Base-by-base conservation (phyloP, 2,888 invertebrate species). In the Idaea straminata region DNA sequence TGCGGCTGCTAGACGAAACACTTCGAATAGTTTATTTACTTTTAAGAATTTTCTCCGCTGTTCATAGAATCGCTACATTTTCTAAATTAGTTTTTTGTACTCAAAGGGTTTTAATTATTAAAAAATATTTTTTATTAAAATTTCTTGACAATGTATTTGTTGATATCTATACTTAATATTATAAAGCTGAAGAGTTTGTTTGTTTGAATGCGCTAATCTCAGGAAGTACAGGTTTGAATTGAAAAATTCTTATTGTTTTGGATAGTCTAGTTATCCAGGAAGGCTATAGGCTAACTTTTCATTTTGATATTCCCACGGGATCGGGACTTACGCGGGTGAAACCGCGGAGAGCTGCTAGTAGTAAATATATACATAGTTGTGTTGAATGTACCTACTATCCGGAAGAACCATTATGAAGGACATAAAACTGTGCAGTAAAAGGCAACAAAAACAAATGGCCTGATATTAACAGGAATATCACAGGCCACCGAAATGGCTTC, bases 1-100 rank as follows among this genome's bases (percentile, higher is more conserved):
- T 74, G 70, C 66, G 61, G 58, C 64, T 60, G 62, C 61, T 61
- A 61, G 65, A 68, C 63, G 58, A 68, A 67, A 62, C 61, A 66
- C 57, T 62, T 67, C 64, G 62, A 71, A 67, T 67, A 66, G 63
- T 62, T 64, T 59, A 57, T 66, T 64, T 64, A 64, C 58, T 64
- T 47, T 63, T 65, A 13, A 47, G 59, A 47, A 58, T 64, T 67
- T 64, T 61, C 38, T 68, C 62, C 62, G 47, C 16, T 60, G 47
- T 58, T 59, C 38, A 57, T 38, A 65, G 58, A 47, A 62, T 61
- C 60, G 36, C 61, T 58, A 4, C 61, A 35, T 25, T 64, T 63
- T 62, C 64, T 66, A 58, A 57, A 47, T 47, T 47, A 47, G 47
- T 47, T 47, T 13, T 25, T 25, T 25, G 25, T 25, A 10, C 36